phyloP scores from a whole-genome alignment of 2,113 vertebrate species.

The Lagopus muta region DNA sequence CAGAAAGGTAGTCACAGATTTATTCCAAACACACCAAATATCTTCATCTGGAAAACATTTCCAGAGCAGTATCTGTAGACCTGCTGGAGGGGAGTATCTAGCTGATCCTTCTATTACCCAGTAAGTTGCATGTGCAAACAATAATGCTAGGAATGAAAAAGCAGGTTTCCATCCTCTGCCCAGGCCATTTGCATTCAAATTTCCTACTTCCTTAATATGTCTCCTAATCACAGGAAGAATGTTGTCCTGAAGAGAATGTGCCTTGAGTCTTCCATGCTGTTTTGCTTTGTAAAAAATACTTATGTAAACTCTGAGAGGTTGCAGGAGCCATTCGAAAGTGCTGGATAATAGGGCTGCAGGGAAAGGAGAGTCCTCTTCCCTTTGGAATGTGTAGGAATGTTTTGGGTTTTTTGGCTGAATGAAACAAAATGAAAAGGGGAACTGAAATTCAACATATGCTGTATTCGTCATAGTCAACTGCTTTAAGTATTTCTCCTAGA shows the following conservation, averaged over 20 bases:
- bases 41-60: background rate
- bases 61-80: background rate
- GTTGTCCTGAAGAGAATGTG: slow-evolving; percentile 24
- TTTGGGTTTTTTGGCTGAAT: background rate
- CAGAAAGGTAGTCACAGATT: background rate
- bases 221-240: background rate
- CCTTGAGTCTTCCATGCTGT: slow-evolving; percentile 47
- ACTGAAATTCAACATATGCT: background rate
- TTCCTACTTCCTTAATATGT: background rate
- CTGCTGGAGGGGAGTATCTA: background rate
- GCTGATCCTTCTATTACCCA: background rate
- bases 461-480: background rate
- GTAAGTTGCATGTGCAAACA: background rate
- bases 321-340: background rate
- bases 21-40: background rate
- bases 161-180: background rate
- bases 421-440: background rate
- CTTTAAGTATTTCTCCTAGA: background rate
- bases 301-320: background rate
- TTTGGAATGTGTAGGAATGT: background rate
- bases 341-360: background rate
- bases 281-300: slow-evolving; percentile 8
- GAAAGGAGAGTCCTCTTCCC: background rate
- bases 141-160: background rate
- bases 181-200: background rate